Conservation (phyloP, 2,113 vertebrate species). For the Pleuronectes platessa region DNA sequence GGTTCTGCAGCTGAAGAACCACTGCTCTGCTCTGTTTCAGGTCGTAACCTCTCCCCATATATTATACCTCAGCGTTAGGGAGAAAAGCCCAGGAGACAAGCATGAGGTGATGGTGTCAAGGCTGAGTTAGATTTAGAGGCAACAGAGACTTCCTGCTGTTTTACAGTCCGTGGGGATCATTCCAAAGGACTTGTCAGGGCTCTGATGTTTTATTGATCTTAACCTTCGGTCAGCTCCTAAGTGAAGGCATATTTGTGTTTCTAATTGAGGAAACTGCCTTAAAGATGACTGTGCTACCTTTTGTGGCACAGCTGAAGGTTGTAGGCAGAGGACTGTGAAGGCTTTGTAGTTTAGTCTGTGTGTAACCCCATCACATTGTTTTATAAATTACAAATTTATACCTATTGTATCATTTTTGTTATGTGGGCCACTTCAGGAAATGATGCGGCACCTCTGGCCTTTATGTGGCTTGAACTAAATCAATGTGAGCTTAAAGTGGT, state of each 20-base stretch:
- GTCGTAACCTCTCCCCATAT: not conserved
- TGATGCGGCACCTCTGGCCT: too few species aligned
- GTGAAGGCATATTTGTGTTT: slow-evolving; percentile 12
- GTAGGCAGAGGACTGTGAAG: not conserved
- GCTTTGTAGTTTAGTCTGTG: slow-evolving; percentile 6
- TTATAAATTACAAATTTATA: too few species aligned
- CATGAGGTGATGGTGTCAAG: slow-evolving; percentile 11
- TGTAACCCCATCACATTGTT: too few species aligned
- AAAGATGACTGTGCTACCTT: slow-evolving; percentile 11
- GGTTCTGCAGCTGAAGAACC: slow-evolving; percentile 10
- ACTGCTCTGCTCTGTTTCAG: slow-evolving; percentile 14
- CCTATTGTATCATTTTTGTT: too few species aligned
- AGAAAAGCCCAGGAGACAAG: slow-evolving; percentile 11
- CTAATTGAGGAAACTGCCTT: slow-evolving; percentile 30
- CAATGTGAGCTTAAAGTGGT: too few species aligned
- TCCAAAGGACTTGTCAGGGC: slow-evolving; percentile 3
- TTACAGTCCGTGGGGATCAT: slow-evolving; percentile 20
- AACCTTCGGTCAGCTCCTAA: not conserved
- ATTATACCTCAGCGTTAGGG: not conserved
- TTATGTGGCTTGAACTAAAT: too few species aligned
- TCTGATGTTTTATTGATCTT: slow-evolving; percentile 31
- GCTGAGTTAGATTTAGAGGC: slow-evolving; percentile 12
- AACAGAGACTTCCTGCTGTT: slow-evolving; percentile 55
- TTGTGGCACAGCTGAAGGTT: slow-evolving; percentile 17
- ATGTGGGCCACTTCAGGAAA: too few species aligned